Conservation (phyloP, 1,140 invertebrate species). For the Saxidomus purpurata region DNA sequence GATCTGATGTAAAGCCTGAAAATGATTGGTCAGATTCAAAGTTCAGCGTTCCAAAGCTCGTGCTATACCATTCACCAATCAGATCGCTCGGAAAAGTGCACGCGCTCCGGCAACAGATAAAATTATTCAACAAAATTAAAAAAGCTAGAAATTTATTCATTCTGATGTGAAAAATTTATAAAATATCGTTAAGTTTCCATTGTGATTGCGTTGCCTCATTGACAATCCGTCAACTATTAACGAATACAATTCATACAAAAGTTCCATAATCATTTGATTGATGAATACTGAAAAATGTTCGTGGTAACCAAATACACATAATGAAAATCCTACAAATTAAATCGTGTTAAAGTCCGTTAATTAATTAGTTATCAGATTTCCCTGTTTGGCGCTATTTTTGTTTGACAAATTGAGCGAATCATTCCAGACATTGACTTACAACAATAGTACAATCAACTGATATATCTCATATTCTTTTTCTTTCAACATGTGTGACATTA, state of each 20-base stretch:
- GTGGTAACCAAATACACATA: neutral
- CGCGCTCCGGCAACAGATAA: neutral
- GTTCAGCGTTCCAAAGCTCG: conserved; percentile 56
- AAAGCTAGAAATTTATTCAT: too few species aligned
- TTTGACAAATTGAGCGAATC: neutral
- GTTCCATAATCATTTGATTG: neutral
- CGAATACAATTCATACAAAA: too few species aligned
- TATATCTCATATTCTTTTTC: too few species aligned
- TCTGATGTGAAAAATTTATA: neutral
- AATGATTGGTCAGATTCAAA: conserved; percentile 42
- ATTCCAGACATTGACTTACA: neutral
- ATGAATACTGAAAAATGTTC: neutral
- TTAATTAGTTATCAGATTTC: neutral
- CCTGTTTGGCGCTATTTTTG: neutral
- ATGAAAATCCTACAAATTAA: neutral
- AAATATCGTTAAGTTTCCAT: neutral
- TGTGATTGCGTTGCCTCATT: too few species aligned
- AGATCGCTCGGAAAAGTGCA: conserved; percentile 57
- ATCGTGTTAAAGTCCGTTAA: neutral
- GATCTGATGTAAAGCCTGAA: conserved; percentile 24
- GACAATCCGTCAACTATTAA: too few species aligned
- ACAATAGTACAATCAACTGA: too few species aligned
- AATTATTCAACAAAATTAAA: neutral
- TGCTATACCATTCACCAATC: conserved; percentile 63
- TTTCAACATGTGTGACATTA: too few species aligned